Base-by-base conservation (phyloP, 2,888 invertebrate species). In the Sarcophaga subvicina region DNA sequence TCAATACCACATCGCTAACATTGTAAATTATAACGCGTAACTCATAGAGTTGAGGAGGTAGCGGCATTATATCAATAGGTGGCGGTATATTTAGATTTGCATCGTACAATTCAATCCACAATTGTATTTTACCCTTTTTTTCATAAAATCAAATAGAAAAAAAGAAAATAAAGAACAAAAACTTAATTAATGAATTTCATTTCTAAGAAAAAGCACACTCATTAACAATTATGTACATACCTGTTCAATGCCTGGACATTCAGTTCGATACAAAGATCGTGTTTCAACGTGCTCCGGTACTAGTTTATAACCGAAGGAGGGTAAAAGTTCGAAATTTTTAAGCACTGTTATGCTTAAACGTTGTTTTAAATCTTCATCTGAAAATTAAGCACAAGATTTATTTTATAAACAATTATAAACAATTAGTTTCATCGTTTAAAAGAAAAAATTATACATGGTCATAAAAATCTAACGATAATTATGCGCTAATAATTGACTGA, bases 261-360 rank as follows among this genome's bases (percentile, higher is more conserved):
- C 94, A 0, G 95, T 95, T 90, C 96, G 95, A 91, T 95, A 97
- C 17, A 99, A 94, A 0, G 96, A 95, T 79, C 99, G 95, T 0
- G 97, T 97, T 93, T 99, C 99, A 8, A 99, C 96, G 93, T 99
- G 98, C 92, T 99, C 98, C 0, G 98, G 98, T 0, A 99, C 97
- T 60, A 99, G 93, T 76, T 94, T 94, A 89, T 95, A 96, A 0
- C 98, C 98, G 89, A 97, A 96, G 77, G 96, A 93, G 0, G 97
- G 97, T 84, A 98, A 94, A 83, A 96, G 95, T 3, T 96, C 94
- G 96, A 98, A 96, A 80, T 95, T 95, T 88, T 96, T 96, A 77
- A 99, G 94, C 0, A 96, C 96, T 77, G 95, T 95, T 80, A 98
- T 93, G 67, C 98, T 97, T 84, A 98, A 94, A 27, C 96, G 95